A percentile compares a stretch with the other conserved stretches of the same genome.
phyloP scores from a whole-genome alignment of 2,888 invertebrate species.

The Eilema griseolum region DNA sequence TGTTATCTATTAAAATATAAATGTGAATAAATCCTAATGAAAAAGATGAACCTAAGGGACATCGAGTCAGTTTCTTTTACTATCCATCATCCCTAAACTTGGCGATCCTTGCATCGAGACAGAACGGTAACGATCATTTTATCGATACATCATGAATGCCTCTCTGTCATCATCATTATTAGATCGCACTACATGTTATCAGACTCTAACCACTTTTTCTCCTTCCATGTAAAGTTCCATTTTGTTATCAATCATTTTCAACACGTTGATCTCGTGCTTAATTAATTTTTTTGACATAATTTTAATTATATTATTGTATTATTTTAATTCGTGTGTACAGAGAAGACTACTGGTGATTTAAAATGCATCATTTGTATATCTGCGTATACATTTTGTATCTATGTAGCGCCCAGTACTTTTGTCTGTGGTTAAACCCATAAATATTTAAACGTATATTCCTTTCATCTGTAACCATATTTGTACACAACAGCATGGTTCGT shows the following conservation, averaged over 20 bases:
- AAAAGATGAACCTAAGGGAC: slow-evolving; percentile 74
- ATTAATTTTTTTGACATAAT: slow-evolving; percentile 69
- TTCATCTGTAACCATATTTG: slow-evolving; percentile 70
- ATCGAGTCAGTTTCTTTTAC: slow-evolving; percentile 78
- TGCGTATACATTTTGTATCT: neutral
- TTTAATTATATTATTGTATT: slow-evolving; percentile 63
- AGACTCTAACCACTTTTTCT: slow-evolving; percentile 81
- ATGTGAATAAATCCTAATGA: slow-evolving; percentile 85
- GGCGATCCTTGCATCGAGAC: slow-evolving; percentile 84
- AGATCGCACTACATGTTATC: slow-evolving; percentile 77
- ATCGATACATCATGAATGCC: slow-evolving; percentile 86
- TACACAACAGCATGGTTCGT: slow-evolving; percentile 82
- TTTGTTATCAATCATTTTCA: slow-evolving; percentile 67
- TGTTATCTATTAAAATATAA: slow-evolving; percentile 80
- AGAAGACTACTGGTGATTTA: slow-evolving; percentile 71
- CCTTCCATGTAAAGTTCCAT: slow-evolving; percentile 70
- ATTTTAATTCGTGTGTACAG: slow-evolving; percentile 64
- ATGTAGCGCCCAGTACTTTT: slow-evolving; percentile 68
- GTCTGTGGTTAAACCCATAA: slow-evolving; percentile 64
- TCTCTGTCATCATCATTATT: slow-evolving; percentile 84
- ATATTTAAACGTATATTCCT: slow-evolving; percentile 63
- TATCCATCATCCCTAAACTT: slow-evolving; percentile 75
- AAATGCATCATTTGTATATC: neutral
- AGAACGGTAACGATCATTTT: slow-evolving; percentile 85
- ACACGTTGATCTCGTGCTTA: slow-evolving; percentile 75